These are phyloP conservation scores for Rhombomys opimus DNA, from an alignment of 2,113 vertebrate genomes.

Conservation along the genomic window DNA sequence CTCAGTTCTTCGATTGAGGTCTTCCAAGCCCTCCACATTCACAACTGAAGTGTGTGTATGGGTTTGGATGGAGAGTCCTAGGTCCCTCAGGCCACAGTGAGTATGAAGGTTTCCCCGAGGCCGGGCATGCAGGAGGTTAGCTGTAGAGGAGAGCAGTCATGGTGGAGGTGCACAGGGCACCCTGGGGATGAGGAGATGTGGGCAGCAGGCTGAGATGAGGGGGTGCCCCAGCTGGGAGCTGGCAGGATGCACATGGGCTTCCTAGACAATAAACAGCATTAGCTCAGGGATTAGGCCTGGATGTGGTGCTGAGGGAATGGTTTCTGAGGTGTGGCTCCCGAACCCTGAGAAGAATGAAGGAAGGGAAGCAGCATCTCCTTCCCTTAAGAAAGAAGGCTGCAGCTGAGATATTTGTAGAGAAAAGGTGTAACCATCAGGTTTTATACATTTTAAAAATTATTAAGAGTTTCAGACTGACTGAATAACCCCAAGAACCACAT, in stretches of 20 bases:
- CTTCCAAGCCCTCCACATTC: neutral
- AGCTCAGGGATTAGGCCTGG: neutral
- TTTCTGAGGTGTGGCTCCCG: neutral
- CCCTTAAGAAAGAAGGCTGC: neutral
- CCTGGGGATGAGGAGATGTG: neutral
- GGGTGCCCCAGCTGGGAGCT: neutral
- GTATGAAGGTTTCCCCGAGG: neutral
- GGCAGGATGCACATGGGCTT: accelerated
- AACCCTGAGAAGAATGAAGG: neutral
- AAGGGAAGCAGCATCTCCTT: neutral
- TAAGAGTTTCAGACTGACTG: neutral
- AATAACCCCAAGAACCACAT: neutral
- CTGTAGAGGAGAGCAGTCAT: neutral
- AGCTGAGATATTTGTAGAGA: neutral
- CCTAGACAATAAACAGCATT: neutral
- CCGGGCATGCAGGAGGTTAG: neutral
- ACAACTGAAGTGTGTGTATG: accelerated
- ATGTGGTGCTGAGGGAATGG: neutral
- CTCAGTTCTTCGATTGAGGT: neutral
- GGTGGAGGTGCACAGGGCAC: neutral
- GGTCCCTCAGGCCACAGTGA: neutral
- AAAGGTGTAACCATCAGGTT: neutral
- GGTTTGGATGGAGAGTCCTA: neutral
- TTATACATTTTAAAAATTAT: neutral
- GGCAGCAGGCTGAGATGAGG: neutral